Percentiles rank a stretch among this genome's conserved stretches.
phyloP scores from a whole-genome alignment of 2,113 vertebrate species.

The Alethe castanea region DNA sequence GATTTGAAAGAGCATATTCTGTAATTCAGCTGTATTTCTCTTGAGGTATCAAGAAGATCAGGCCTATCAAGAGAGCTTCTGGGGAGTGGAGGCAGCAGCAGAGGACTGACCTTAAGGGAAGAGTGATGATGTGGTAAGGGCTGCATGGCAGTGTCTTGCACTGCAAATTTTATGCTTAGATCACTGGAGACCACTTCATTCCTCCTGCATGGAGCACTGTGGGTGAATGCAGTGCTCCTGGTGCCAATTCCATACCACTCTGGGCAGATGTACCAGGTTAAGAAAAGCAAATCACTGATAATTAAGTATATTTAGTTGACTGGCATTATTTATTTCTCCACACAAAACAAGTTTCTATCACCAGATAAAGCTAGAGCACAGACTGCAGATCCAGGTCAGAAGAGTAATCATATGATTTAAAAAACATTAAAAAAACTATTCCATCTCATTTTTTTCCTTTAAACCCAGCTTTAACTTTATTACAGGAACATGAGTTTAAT shows the following conservation, averaged over 20 bases:
- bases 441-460: not conserved
- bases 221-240: not conserved
- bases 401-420: accelerated
- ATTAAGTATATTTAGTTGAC: not conserved
- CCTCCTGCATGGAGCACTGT: accelerated
- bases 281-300: not conserved
- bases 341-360: not conserved
- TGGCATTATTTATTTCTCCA: not conserved
- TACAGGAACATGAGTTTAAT: not conserved
- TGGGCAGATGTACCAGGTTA: not conserved
- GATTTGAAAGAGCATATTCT: not conserved
- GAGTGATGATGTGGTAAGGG: not conserved
- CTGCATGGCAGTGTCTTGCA: not conserved
- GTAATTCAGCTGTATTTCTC: not conserved
- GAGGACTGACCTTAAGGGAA: not conserved
- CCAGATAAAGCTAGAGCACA: not conserved
- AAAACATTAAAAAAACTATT: not conserved
- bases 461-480: not conserved
- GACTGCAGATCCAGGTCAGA: accelerated
- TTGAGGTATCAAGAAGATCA: not conserved
- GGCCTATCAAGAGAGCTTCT: not conserved
- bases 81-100: not conserved
- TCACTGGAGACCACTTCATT: not conserved
- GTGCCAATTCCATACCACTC: no score
- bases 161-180: not conserved